Base-by-base conservation (phyloP, 2,113 vertebrate genomes). In the Charadrius vociferus region DNA sequence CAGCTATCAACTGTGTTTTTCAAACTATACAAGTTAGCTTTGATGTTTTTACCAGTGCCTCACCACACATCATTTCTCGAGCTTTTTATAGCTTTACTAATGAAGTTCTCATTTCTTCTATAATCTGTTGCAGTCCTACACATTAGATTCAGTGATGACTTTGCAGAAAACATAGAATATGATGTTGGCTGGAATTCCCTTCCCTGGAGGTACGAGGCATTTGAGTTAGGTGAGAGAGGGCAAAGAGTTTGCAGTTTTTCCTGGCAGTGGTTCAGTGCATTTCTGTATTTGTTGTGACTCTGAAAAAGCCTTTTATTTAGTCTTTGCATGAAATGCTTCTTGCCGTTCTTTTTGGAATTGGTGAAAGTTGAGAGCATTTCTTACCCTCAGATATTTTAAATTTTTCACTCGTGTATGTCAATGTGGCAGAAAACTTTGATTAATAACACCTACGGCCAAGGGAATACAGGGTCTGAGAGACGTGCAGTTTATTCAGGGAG, bases 181-280 rank as follows among this genome's bases (percentile, higher is more conserved):
- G 55, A 8, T 82, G 52, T 94, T 96, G 95, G 91, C 94, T 89
- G 84, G 78, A 89, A 73, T 96, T 96, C 84, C 91, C 84, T 74
- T 94, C 91, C 91, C 94, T 77, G 62, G 93, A 93, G 93, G 78
- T 77, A 85, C 0, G 0, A 95, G 89, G 12, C 45, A 43, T 89
- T 88, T 49, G 78, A 81, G 93, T 95, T 95, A 91, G 96, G 89
- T 96, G 95, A 95, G 84, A 66, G 81, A 94, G 91, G 91, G 84
- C 94, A 94, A 45, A 55, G 73, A 66, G 87, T 65, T 81, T 93
- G 86, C 88, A 95, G 82, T 53, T 90, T 94, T 96, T 95, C 47
- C 89, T 97, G 97, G 94, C 91, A 53, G n/a, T 18, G 58, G 22
- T 94, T 96, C 96, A 93, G 37, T 71, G 78, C 62, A 34, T 81